Conservation (phyloP, 2,888 invertebrate species). For the Bugulina stolonifera region DNA sequence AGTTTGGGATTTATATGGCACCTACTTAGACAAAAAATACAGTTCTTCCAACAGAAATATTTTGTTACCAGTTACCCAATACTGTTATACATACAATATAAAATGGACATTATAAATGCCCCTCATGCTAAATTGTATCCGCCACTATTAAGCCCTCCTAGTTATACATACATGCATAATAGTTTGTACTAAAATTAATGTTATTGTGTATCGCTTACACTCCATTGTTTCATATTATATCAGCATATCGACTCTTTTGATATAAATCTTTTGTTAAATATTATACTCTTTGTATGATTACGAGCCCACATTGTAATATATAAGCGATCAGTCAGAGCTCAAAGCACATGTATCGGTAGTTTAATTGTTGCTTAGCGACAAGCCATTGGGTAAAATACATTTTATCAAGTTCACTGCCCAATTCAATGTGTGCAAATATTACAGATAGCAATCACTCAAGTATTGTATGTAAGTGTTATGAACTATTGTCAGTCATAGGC, state of each 20-base stretch:
- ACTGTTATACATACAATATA: too few species aligned
- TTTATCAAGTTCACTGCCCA: neutral
- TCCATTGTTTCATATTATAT: neutral
- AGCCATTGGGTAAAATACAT: neutral
- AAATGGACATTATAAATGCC: too few species aligned
- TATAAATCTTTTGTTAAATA: neutral
- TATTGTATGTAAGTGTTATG: neutral
- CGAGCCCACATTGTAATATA: neutral
- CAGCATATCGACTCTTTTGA: conserved; percentile 8
- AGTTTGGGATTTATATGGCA: too few species aligned
- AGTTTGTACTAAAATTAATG: neutral
- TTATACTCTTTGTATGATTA: too few species aligned
- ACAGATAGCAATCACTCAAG: neutral
- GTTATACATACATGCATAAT: neutral
- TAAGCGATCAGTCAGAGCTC: neutral
- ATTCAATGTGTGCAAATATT: neutral
- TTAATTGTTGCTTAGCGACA: neutral
- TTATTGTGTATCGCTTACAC: neutral
- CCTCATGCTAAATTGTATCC: too few species aligned
- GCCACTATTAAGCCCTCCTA: neutral
- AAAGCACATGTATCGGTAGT: neutral
- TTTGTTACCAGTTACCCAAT: too few species aligned
- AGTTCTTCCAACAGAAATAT: too few species aligned
- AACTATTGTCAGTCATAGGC: neutral
- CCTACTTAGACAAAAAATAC: too few species aligned